Base-by-base conservation (phyloP, 2,113 vertebrate genomes). In the Carassius gibelio region DNA sequence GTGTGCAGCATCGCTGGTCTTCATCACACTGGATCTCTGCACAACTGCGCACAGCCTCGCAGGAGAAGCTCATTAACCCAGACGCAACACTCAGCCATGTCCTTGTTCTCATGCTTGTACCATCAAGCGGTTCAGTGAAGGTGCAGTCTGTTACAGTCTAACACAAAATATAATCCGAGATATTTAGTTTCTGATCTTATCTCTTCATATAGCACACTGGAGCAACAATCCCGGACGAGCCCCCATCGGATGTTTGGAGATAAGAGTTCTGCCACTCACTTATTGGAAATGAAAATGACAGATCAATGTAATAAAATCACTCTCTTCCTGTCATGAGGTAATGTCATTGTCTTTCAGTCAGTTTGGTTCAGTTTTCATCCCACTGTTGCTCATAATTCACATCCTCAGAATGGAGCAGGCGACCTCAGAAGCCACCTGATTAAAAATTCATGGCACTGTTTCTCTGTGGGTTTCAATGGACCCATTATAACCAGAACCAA, bases 1-100 rank as follows among this genome's bases (percentile, higher is more conserved):
- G 94, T 86, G 93, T 90, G 82, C 96, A 97, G 94, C 96, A 97
- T 89, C 94, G 93, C 91, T 97, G 95, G 64, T 91, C 92, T 38
- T 94, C 95, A 19, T 90, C 93, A 90, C 97, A 98, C 87, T 94
- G 93, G 87, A 95, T 91, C 75, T 94, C 95, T 48, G 92, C 96
- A 91, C 97, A 98, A 89, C 90, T 93, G 90, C 92, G 92, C 48
- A 91, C 84, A 50, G 93, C 93, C 55, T 94, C 88, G 66, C 93
- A 94, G 36, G 89, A 92, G 8, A 91, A 92, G 50, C 94, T 48
- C 69, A 93, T 84, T 61, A 90, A 91, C 2, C 88, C 91, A n/a
- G 90, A 92, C 78, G 94, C 64, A 14, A 95, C 81, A 81, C 90
- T 89, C 78, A 93, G 86, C 0, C 91, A 89, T 34, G 88, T 88